Base-by-base conservation (phyloP, 2,797 vertebrate genomes). In the Sebastes minor region DNA sequence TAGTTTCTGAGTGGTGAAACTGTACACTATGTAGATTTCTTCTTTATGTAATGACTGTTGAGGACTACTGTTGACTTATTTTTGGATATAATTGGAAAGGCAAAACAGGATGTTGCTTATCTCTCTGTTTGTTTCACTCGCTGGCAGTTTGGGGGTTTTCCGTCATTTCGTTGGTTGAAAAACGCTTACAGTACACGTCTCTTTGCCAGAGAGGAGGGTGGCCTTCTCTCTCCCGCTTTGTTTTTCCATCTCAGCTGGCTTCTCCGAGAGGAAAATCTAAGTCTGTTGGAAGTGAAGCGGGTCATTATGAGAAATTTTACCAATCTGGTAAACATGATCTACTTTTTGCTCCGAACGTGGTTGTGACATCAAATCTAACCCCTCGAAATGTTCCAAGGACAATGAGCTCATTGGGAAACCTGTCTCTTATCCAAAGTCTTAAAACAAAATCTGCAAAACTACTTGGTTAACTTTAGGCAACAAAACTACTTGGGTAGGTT, bases 181-280 rank as follows among this genome's bases (percentile, higher is more conserved):
- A 79, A 82, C 8, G 35, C 78, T 82, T 30, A 25, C n/a, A 57
- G 66, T 27, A 53, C 46, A 56, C 9, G 25, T 84, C 28, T 63
- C 23, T 30, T 25, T 27, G 46, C 55, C 30, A 46, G 16, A 59
- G 49, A 85, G 66, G 75, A 60, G 46, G 69, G 30, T 7, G 55
- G 61, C 74, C 75, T 77, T 69, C 69, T 80, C 72, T 83, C 66
- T 60, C 32, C 30, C 1, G 59, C 56, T 82, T 71, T 53, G 14
- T 78, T 91, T 94, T 92, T 91, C 86, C 85, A 70, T 84, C 78
- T 71, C 82, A 71, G 55, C 88, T 93, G 89, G 92, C 89, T 76
- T 69, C 66, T 73, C 71, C 14, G 62, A 79, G 66, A 88, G 92
- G 91, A 94, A 94, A 94, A 88, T 89, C 68, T 78, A 74, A 91